Conservation (phyloP, 2,113 vertebrate genomes). For the Aegypius monachus region DNA sequence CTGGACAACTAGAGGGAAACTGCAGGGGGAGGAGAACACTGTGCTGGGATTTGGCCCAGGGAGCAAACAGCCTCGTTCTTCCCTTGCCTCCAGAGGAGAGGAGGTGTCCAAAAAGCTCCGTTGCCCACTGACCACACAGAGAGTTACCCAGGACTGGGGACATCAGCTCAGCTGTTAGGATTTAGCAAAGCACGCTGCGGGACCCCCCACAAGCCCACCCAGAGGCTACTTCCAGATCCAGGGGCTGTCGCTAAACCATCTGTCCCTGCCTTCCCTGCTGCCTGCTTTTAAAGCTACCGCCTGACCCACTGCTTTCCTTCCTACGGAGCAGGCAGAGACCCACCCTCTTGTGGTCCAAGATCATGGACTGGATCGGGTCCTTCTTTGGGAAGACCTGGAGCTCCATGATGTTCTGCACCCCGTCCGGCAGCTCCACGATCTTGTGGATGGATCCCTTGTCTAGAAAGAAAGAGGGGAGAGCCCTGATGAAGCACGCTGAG, state of each 20-base stretch:
- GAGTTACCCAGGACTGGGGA: neutral
- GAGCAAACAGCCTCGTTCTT: neutral
- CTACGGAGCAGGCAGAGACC: neutral
- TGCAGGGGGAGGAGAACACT: neutral
- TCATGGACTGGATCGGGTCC: constrained; percentile 62
- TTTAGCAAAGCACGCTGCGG: neutral
- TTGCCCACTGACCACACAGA: neutral
- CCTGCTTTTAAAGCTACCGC: neutral
- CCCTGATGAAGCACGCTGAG: neutral
- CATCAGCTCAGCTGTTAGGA: neutral
- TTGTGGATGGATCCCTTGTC: constrained; percentile 79
- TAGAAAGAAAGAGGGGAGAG: neutral
- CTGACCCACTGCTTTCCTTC: too few species aligned
- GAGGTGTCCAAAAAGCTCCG: neutral
- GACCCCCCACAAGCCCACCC: neutral
- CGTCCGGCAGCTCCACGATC: constrained; percentile 20
- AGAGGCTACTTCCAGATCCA: neutral
- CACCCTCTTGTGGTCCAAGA: constrained; percentile 68
- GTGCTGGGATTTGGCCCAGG: neutral
- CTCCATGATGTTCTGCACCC: constrained; percentile 71
- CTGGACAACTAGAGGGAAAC: neutral
- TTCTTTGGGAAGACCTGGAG: constrained; percentile 68
- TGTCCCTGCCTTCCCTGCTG: neutral
- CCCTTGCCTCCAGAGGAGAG: neutral
- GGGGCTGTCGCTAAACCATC: neutral